These are phyloP conservation scores for Callimorpha dominula DNA, from an alignment of 2,888 invertebrate species.

Conservation along the genomic window DNA sequence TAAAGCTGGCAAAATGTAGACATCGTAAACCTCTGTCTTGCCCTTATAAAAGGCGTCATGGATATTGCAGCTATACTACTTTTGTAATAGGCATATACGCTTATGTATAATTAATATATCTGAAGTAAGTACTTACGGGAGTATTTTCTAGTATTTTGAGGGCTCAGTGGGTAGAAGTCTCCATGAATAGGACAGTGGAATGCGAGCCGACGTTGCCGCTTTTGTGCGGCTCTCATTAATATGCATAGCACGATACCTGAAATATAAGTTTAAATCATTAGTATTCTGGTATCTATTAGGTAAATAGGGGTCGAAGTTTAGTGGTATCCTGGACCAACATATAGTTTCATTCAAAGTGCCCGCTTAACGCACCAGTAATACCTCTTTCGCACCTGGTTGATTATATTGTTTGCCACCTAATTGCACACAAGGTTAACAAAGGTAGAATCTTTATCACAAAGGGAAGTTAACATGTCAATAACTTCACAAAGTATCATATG, in stretches of 20 bases:
- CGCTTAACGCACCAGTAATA: neutral
- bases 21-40: neutral
- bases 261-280: conserved; percentile 38
- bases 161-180: conserved; percentile 92
- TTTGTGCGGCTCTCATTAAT: conserved; percentile 89
- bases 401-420: neutral
- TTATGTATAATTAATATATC: neutral
- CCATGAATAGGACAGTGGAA: conserved; percentile 93
- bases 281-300: neutral
- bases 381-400: neutral
- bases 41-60: neutral
- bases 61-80: neutral
- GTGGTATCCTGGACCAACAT: neutral
- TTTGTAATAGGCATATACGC: no score
- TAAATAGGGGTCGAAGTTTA: no score
- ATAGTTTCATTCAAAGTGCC: no score
- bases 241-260: conserved; percentile 89
- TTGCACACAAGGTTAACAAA: neutral
- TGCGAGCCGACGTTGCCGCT: conserved; percentile 89
- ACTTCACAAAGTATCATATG: neutral
- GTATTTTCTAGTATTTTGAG: conserved; percentile 85
- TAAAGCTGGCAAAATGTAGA: neutral
- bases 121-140: conserved; percentile 72
- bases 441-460: neutral
- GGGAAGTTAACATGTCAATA: neutral